Conservation (phyloP, 2,113 vertebrate genomes). For the Odocoileus virginianus region DNA sequence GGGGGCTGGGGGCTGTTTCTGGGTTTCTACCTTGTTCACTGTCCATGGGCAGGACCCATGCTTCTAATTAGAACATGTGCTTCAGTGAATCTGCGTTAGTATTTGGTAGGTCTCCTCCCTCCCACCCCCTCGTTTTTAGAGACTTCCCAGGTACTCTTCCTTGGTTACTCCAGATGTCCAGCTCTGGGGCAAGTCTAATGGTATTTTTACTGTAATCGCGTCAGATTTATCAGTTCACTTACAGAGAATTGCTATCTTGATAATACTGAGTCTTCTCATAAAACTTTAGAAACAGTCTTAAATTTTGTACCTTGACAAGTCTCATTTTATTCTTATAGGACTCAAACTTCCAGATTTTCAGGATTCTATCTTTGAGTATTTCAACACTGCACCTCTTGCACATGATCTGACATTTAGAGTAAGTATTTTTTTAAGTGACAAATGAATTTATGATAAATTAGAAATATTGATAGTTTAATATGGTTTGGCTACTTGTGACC, state of each 20-base stretch:
- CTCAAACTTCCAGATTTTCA: conserved; percentile 95
- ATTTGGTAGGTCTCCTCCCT: fast-evolving
- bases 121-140: fast-evolving
- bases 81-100: fast-evolving
- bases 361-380: conserved; percentile 97
- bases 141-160: fast-evolving
- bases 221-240: fast-evolving
- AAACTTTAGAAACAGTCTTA: fast-evolving
- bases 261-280: fast-evolving
- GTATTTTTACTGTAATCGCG: too few relatives aligned
- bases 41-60: too few relatives aligned
- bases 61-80: fast-evolving
- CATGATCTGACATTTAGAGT: conserved; percentile 95
- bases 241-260: fast-evolving
- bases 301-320: not conserved
- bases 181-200: not conserved
- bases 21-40: fast-evolving
- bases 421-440: conserved; percentile 74
- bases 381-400: conserved; percentile 95
- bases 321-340: conserved; percentile 79
- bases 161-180: not conserved
- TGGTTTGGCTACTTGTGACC: not conserved
- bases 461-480: not conserved
- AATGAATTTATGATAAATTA: not conserved
- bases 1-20: not conserved